These are phyloP conservation scores for Microcaecilia unicolor DNA, from an alignment of 2,797 vertebrate species.

Conservation along the genomic window DNA sequence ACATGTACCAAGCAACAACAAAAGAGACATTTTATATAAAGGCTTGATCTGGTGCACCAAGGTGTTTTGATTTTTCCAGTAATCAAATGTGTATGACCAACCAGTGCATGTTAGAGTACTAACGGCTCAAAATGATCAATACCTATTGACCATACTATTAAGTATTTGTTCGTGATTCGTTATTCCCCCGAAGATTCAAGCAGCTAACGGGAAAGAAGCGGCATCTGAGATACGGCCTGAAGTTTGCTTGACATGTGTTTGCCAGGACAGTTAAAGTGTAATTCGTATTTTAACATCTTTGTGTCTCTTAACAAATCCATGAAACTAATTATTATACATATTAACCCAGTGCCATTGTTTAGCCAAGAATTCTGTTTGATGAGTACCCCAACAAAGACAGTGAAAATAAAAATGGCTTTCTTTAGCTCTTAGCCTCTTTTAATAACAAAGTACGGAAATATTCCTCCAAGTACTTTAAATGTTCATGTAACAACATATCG, in stretches of 20 bases:
- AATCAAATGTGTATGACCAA: slow-evolving; percentile 65
- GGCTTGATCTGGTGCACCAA: slow-evolving; percentile 34
- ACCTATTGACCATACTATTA: slow-evolving; percentile 57
- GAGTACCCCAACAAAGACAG: too few species aligned
- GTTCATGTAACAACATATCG: too few species aligned
- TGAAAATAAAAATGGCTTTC: too few species aligned
- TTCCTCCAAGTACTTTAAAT: too few species aligned
- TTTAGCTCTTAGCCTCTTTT: not conserved
- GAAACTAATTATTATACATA: too few species aligned
- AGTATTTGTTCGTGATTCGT: slow-evolving; percentile 50
- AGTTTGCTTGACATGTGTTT: too few species aligned
- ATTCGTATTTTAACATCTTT: too few species aligned
- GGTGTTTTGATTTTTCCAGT: slow-evolving; percentile 52
- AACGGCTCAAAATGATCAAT: slow-evolving; percentile 45
- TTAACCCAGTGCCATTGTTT: slow-evolving; percentile 7
- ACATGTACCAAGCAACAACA: slow-evolving; percentile 34
- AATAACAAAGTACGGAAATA: too few species aligned
- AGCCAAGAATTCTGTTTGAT: too few species aligned
- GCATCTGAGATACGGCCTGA: too few species aligned
- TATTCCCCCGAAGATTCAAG: slow-evolving; percentile 49
- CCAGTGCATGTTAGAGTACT: slow-evolving; percentile 51
- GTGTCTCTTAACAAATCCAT: slow-evolving; percentile 29
- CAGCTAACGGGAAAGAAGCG: too few species aligned
- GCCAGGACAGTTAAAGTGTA: slow-evolving; percentile 39
- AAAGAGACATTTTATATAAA: slow-evolving; percentile 30